These are phyloP conservation scores for Heloderma charlesbogerti DNA, from an alignment of 2,113 vertebrate genomes.

Conservation along the genomic window DNA sequence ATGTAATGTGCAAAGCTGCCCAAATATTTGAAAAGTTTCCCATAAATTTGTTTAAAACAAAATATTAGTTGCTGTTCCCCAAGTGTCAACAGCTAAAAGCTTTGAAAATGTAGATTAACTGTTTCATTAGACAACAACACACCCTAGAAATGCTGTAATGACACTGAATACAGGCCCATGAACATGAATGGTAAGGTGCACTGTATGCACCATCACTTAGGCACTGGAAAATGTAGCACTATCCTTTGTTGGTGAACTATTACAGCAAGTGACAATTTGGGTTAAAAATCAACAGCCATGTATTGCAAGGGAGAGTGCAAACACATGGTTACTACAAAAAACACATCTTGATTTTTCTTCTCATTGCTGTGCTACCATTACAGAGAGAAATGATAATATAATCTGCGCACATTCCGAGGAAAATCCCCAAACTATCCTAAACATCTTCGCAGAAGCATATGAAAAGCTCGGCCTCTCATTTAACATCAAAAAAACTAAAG, in stretches of 20 bases:
- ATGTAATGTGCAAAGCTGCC: background rate
- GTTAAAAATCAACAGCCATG: background rate
- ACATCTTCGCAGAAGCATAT: no score
- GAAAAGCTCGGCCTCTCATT: no score
- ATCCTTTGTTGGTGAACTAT: background rate
- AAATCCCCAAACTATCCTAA: no score
- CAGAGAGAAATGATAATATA: no score
- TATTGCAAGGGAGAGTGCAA: background rate
- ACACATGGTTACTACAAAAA: background rate
- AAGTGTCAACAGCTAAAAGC: no score
- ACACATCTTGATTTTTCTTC: background rate
- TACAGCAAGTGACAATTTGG: background rate
- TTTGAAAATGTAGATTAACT: background rate
- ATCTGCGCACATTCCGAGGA: no score
- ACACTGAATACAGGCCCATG: background rate
- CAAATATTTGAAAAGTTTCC: no score
- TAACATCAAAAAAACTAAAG: no score
- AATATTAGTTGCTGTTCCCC: background rate
- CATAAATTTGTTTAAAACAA: background rate
- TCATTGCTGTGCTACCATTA: background rate
- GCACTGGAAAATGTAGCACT: background rate
- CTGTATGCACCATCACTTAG: background rate
- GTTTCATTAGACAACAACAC: background rate
- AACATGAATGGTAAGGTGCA: no score
- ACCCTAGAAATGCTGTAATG: background rate